Evolutionary conservation across 2,888 invertebrate genomes (phyloP).

Genomic region (Clanis bilineata): DNA sequence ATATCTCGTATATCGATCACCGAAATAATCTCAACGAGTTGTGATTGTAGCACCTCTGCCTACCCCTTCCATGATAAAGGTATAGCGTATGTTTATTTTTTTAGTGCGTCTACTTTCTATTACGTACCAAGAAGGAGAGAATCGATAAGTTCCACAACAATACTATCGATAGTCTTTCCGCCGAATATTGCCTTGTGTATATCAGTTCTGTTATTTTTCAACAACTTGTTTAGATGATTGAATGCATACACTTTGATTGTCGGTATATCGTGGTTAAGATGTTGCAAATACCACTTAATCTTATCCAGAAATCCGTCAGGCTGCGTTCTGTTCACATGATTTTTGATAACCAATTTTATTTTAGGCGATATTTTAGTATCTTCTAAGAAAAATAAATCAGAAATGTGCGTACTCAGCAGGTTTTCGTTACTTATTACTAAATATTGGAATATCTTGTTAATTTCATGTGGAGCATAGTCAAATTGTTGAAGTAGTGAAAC

Average conservation of each 20-base stretch:
- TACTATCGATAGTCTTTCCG: constrained; percentile 86
- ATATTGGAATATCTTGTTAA: constrained; percentile 89
- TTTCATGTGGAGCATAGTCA: constrained; percentile 85
- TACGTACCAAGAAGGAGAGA: constrained; percentile 81
- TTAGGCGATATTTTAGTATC: constrained; percentile 84
- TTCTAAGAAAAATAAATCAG: constrained; percentile 93
- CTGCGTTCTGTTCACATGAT: constrained; percentile 79
- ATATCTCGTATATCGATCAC: too few relatives aligned
- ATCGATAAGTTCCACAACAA: constrained; percentile 87
- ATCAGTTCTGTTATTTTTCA: constrained; percentile 86
- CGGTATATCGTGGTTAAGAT: constrained; percentile 89
- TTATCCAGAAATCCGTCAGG: constrained; percentile 84
- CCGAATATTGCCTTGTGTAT: constrained; percentile 88
- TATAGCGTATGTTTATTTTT: not conserved
- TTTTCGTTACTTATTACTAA: constrained; percentile 88
- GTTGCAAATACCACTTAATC: constrained; percentile 84
- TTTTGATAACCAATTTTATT: constrained; percentile 84
- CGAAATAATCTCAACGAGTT: too few relatives aligned
- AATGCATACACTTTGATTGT: constrained; percentile 90
- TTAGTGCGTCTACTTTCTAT: not conserved
- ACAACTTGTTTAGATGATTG: constrained; percentile 85
- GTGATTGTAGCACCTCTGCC: too few relatives aligned
- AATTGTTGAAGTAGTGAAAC: constrained; percentile 90
- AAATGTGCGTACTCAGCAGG: constrained; percentile 85
- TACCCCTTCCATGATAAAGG: too few relatives aligned